Conservation (phyloP, 2,113 vertebrate genomes). For the Nicator chloris region DNA sequence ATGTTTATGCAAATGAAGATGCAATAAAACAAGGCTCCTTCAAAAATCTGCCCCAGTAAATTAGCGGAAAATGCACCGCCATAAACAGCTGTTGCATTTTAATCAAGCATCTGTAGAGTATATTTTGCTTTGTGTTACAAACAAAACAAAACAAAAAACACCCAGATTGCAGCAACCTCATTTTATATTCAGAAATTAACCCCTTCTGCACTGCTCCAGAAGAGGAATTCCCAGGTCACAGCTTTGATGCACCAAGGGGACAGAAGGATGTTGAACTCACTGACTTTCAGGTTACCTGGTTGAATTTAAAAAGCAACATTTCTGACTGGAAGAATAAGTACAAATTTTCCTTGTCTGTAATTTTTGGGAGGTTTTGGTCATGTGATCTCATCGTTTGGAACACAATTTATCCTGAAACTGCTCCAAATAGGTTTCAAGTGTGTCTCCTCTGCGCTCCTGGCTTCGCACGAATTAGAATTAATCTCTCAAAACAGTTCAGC, state of each 20-base stretch:
- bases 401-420: neutral
- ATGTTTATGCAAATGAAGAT: conserved; percentile 67
- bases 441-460: neutral
- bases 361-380: neutral
- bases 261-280: neutral
- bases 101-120: conserved; percentile 70
- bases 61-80: conserved; percentile 71
- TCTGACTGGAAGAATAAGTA: neutral
- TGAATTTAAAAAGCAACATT: neutral
- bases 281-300: neutral
- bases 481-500: neutral
- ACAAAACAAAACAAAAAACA: conserved; percentile 59
- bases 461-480: neutral
- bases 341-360: neutral
- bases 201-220: neutral
- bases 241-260: accelerated
- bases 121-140: conserved; percentile 67
- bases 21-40: conserved; percentile 60
- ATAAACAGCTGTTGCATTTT: conserved; percentile 78
- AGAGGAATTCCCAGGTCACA: neutral
- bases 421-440: neutral
- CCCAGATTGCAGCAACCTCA: conserved; percentile 64
- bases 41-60: conserved; percentile 66
- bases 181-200: conserved; percentile 63
- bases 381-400: neutral